Conservation (phyloP, 1,140 invertebrate genomes). For the Drosophila kohkoa region DNA sequence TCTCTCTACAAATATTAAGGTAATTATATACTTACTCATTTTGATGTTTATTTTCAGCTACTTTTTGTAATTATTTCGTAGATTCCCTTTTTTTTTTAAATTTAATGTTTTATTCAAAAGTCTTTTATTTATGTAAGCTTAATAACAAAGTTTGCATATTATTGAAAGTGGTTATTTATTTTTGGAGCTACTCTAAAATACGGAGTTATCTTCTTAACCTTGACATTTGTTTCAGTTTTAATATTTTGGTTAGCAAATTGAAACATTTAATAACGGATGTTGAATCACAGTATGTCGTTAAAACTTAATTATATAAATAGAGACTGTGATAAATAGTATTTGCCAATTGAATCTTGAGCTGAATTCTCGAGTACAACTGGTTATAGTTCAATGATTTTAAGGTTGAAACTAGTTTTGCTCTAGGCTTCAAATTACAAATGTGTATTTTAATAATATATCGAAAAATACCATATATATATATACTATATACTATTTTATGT, state of each 20-base stretch:
- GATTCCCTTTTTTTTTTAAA: constrained; percentile 36
- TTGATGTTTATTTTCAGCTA: constrained; percentile 42
- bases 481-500: too few relatives aligned
- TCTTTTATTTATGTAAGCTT: constrained; percentile 1
- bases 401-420: constrained; percentile 49
- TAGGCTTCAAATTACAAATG: constrained; percentile 24
- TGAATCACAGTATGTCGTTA: constrained; percentile 38
- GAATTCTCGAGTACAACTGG: constrained; percentile 56
- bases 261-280: constrained; percentile 40
- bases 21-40: constrained; percentile 76
- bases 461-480: background rate
- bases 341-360: constrained; percentile 55
- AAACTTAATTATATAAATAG: constrained; percentile 19
- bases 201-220: constrained; percentile 61
- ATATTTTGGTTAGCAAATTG: constrained; percentile 14
- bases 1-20: constrained; percentile 16
- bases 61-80: constrained; percentile 23
- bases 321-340: background rate
- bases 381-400: constrained; percentile 60
- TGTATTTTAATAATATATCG: background rate
- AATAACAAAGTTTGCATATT: constrained; percentile 48
- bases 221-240: constrained; percentile 63
- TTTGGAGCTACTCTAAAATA: constrained; percentile 42
- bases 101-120: constrained; percentile 21
- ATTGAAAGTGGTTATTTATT: constrained; percentile 34